phyloP scores from a whole-genome alignment of 2,888 invertebrate genomes.

The Stenurella melanura region DNA sequence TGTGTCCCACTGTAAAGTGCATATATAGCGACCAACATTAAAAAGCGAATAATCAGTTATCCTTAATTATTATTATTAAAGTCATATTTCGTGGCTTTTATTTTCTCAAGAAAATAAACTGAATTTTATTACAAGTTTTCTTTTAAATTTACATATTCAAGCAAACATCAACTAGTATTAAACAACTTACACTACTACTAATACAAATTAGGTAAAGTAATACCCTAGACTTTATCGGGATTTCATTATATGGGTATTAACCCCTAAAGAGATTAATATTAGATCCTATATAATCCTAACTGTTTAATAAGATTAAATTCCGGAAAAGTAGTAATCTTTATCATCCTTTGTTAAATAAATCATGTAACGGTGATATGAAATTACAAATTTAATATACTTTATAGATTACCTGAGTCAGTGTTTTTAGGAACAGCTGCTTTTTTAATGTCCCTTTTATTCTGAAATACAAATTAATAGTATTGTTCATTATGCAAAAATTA shows the following conservation, averaged over 20 bases:
- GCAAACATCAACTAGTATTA: background rate
- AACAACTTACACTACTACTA: background rate
- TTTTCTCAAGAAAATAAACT: too few species aligned
- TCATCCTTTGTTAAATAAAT: background rate
- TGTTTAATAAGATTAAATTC: slow-evolving; percentile 16
- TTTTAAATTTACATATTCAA: background rate
- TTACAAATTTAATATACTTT: background rate
- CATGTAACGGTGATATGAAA: background rate
- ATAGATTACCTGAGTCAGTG: too few species aligned
- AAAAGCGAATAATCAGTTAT: too few species aligned
- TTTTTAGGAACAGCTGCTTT: too few species aligned
- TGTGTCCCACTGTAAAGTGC: too few species aligned
- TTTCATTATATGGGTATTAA: slow-evolving; percentile 25
- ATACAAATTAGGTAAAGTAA: slow-evolving; percentile 6
- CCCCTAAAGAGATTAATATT: slow-evolving; percentile 8
- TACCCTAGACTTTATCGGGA: slow-evolving; percentile 9
- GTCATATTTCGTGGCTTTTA: too few species aligned
- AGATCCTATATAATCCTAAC: slow-evolving; percentile 21
- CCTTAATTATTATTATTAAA: too few species aligned
- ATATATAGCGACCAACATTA: too few species aligned
- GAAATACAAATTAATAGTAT: too few species aligned
- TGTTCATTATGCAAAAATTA: too few species aligned
- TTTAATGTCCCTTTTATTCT: too few species aligned
- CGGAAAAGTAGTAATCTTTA: background rate
- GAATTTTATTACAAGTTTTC: too few species aligned